Evolutionary conservation across 2,113 vertebrate genomes (phyloP).

Genomic region (Scopus umbretta): DNA sequence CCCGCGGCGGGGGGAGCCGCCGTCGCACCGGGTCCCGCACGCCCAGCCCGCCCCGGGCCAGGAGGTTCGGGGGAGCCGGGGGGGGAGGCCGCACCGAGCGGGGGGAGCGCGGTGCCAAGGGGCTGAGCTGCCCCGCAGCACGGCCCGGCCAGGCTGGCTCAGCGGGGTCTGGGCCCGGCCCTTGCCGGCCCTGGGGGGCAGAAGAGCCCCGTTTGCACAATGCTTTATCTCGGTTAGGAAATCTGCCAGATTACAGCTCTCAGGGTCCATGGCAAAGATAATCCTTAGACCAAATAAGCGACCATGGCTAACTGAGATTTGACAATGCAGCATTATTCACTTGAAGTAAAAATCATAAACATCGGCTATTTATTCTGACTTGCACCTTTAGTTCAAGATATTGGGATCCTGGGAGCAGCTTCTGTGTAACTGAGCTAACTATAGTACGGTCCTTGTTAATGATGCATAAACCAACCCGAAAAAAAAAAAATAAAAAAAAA

Average conservation of each 20-base stretch:
- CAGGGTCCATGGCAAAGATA: background rate
- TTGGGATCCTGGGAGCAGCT: conserved; percentile 21
- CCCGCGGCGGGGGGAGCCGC: too few relatives aligned
- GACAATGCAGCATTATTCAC: conserved; percentile 13
- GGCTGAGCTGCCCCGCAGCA: background rate
- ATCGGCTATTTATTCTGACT: background rate
- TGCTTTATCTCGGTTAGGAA: background rate
- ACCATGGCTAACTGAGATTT: background rate
- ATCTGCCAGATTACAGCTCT: background rate
- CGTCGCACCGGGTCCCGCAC: too few relatives aligned
- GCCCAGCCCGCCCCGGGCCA: too few relatives aligned
- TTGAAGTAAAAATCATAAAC: background rate
- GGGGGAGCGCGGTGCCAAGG: too few relatives aligned
- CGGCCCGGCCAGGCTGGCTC: background rate
- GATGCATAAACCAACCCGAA: conserved; percentile 14
- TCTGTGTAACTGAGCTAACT: conserved; percentile 43
- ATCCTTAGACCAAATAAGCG: background rate
- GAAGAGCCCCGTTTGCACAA: background rate
- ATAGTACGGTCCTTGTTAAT: conserved; percentile 36
- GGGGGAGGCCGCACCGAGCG: too few relatives aligned
- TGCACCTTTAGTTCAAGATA: background rate
- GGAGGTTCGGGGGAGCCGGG: too few relatives aligned
- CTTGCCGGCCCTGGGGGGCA: background rate
- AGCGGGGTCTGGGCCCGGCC: background rate
- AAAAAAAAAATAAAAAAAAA: background rate